Conservation (phyloP, 2,888 invertebrate genomes). For the Choristoneura rosaceana region DNA sequence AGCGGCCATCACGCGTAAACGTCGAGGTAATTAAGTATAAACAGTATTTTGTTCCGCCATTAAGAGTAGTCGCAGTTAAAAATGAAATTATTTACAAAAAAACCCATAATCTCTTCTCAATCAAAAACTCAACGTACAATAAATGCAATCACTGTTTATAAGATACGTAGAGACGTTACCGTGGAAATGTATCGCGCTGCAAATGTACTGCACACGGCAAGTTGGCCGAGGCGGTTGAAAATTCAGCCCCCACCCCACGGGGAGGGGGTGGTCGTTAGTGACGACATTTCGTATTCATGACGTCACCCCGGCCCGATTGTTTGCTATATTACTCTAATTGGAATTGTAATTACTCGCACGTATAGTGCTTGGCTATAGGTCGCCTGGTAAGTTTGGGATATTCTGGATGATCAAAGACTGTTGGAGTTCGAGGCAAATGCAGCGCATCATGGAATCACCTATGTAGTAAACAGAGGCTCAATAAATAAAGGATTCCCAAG, state of each 20-base stretch:
- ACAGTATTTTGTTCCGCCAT: no score
- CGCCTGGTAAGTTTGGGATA: neutral
- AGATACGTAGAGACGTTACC: constrained; percentile 26
- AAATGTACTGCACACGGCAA: constrained; percentile 45
- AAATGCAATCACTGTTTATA: constrained; percentile 3
- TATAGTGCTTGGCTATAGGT: constrained; percentile 56
- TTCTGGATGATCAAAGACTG: no score
- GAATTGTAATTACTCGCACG: constrained; percentile 82
- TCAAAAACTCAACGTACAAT: neutral
- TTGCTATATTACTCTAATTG: constrained; percentile 86
- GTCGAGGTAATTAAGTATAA: no score
- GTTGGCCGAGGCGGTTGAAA: constrained; percentile 73
- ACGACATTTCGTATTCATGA: constrained; percentile 83
- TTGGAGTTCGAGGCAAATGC: no score
- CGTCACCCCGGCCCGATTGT: constrained; percentile 83
- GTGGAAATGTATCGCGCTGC: constrained; percentile 34
- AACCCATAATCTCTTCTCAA: no score
- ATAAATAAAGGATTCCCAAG: no score
- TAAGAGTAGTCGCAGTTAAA: no score
- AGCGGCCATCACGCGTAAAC: no score
- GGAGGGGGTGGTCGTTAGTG: constrained; percentile 78
- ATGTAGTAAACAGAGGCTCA: no score
- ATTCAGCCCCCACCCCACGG: constrained; percentile 66
- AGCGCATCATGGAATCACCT: no score
- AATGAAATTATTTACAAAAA: no score